These are phyloP conservation scores for Eupithecia vulgata DNA, from an alignment of 2,888 invertebrate genomes.

Conservation along the genomic window DNA sequence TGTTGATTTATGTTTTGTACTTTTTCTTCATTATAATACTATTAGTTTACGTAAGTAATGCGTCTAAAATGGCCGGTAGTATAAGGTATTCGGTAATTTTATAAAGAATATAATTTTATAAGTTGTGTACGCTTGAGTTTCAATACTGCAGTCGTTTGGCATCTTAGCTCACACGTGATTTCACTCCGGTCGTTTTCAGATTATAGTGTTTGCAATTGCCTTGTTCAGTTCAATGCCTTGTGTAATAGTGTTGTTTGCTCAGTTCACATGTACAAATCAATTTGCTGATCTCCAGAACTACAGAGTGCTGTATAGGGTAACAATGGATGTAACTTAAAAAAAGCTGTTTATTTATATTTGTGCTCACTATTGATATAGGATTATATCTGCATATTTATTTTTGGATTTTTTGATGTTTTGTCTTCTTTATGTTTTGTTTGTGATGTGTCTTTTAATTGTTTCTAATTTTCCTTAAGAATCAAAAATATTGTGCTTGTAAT, in stretches of 20 bases:
- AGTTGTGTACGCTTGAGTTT: not conserved
- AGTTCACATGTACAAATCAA: not conserved
- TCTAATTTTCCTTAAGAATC: no score
- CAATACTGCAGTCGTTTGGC: not conserved
- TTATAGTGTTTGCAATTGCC: conserved; percentile 62
- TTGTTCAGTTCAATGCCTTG: conserved; percentile 58
- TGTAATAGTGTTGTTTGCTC: conserved; percentile 45
- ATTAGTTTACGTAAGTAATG: not conserved
- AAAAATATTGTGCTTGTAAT: no score
- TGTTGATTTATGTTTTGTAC: no score
- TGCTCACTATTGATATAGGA: no score
- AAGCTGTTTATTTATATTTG: no score
- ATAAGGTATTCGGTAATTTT: not conserved
- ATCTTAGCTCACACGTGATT: conserved; percentile 43
- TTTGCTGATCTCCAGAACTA: conserved; percentile 7
- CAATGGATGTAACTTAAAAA: no score
- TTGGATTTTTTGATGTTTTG: no score
- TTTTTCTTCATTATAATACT: no score
- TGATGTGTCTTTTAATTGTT: no score
- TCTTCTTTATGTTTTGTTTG: no score
- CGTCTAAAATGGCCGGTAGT: not conserved
- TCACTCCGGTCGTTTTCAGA: conserved; percentile 56
- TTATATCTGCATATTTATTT: no score
- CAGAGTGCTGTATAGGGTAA: not conserved
- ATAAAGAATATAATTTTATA: not conserved